Percentiles rank a stretch among this genome's conserved stretches.
These are phyloP conservation scores for Elanoides forficatus DNA, from an alignment of 2,113 vertebrate species.

Conservation along the genomic window DNA sequence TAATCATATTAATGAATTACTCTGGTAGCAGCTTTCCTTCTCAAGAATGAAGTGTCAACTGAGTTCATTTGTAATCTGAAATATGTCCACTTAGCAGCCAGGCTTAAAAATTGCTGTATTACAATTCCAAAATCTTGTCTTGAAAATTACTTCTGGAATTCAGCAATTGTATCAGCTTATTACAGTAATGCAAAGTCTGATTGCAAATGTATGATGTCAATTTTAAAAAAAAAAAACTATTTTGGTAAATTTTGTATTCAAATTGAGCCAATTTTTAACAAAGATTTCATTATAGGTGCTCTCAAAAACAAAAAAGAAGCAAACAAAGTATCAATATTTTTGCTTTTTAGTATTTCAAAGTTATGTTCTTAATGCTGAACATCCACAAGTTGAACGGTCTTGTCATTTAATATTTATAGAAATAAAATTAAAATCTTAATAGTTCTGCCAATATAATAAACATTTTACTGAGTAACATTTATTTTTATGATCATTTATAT, in stretches of 20 bases:
- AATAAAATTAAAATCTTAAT: background rate
- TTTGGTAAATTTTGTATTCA: background rate
- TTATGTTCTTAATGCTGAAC: background rate
- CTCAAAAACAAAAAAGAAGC: background rate
- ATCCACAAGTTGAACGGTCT: background rate
- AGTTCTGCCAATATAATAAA: background rate
- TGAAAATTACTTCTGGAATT: background rate
- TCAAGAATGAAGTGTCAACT: background rate
- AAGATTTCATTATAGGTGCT: background rate
- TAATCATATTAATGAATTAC: slow-evolving; percentile 20
- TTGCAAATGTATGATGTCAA: background rate
- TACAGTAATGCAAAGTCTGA: background rate
- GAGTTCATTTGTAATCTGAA: background rate
- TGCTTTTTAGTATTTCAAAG: background rate
- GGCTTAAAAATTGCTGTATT: background rate
- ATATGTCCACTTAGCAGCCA: background rate
- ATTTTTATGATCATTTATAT: background rate
- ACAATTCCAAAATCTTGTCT: background rate
- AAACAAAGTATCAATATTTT: background rate
- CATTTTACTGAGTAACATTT: background rate
- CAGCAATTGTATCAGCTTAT: background rate
- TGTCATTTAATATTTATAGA: background rate
- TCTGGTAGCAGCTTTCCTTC: background rate
- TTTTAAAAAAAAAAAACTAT: background rate
- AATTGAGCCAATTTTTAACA: background rate